Conservation (phyloP, 2,888 invertebrate species). For the Parnassius glacialis region DNA sequence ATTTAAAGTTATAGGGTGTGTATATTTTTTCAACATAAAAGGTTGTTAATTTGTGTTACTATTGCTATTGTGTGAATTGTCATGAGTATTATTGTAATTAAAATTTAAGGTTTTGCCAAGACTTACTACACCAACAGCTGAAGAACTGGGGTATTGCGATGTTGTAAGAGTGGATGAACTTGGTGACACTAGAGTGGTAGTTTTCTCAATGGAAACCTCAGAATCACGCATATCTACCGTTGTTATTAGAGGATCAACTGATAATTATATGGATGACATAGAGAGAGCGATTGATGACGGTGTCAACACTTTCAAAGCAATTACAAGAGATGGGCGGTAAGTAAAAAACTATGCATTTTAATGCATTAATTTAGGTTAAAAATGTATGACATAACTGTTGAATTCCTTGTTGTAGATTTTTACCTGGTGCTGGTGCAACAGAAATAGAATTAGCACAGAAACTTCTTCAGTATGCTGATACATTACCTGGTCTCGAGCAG, state of each 20-base stretch:
- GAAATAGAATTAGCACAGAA: constrained; percentile 96
- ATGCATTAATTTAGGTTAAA: neutral
- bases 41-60: no score
- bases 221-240: constrained; percentile 96
- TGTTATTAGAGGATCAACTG: constrained; percentile 96
- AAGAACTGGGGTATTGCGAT: constrained; percentile 96
- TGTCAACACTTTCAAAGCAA: constrained; percentile 97
- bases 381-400: neutral
- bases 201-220: constrained; percentile 92
- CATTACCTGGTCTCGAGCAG: constrained; percentile 96
- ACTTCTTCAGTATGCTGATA: constrained; percentile 93
- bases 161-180: constrained; percentile 94
- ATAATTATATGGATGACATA: constrained; percentile 99
- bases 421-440: constrained; percentile 97
- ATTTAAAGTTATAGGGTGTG: no score
- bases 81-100: neutral
- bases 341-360: neutral
- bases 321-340: constrained; percentile 86
- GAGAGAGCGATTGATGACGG: constrained; percentile 99
- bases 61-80: no score
- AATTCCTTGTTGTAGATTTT: constrained; percentile 68
- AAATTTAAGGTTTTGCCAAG: constrained; percentile 79
- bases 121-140: constrained; percentile 88
- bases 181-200: constrained; percentile 96
- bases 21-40: no score